A percentile compares a stretch with the other conserved stretches of the same genome.
These are phyloP conservation scores for Yponomeuta evonymella DNA, from an alignment of 2,888 invertebrate species.

Conservation along the genomic window DNA sequence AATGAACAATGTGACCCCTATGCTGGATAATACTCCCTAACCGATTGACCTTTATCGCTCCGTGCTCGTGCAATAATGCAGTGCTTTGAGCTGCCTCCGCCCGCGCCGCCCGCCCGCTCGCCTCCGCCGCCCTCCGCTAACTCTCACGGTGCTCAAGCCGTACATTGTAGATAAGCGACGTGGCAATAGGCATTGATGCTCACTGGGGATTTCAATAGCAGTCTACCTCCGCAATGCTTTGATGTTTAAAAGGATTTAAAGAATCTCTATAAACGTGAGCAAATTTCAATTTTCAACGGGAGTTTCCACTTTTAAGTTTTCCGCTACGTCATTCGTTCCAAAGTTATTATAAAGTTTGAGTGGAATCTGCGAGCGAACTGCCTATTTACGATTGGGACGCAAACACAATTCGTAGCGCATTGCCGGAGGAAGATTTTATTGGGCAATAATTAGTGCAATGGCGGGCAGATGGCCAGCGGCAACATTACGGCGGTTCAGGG, in stretches of 20 bases:
- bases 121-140: conserved; percentile 22
- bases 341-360: background rate
- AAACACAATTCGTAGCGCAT: background rate
- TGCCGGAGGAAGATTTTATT: conserved; percentile 28
- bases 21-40: conserved; percentile 4
- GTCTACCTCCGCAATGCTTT: conserved; percentile 60
- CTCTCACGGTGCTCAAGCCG: conserved; percentile 38
- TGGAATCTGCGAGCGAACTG: background rate
- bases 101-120: conserved; percentile 24
- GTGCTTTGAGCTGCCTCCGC: conserved; percentile 49
- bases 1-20: background rate
- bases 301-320: conserved; percentile 4
- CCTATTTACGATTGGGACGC: conserved; percentile 1
- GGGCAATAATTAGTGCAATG: conserved; percentile 37
- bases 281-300: conserved; percentile 46
- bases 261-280: conserved; percentile 45
- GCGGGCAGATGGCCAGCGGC: conserved; percentile 19
- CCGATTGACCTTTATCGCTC: conserved; percentile 26
- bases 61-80: conserved; percentile 46
- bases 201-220: conserved; percentile 67
- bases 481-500: conserved; percentile 32
- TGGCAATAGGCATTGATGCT: conserved; percentile 72
- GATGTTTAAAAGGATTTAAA: conserved; percentile 64
- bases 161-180: conserved; percentile 66
- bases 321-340: background rate